Evolutionary conservation across 2,113 vertebrate species (phyloP), one percentile per base, ranked within the genome.

Genomic region (Tringa solitaria): DNA sequence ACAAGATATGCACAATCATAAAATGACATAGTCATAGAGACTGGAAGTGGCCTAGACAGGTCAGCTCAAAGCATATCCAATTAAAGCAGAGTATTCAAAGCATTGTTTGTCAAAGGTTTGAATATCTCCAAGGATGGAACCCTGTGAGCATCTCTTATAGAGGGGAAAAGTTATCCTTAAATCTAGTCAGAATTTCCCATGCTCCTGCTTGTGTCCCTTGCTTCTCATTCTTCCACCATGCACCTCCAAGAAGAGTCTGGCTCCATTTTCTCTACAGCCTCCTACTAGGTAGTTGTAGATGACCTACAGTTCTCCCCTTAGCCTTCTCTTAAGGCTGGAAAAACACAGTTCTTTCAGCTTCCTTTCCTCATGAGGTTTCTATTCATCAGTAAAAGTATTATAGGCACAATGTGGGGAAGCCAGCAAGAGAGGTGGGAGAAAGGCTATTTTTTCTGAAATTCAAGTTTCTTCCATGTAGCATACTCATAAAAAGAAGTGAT

Each of bases 141-240:
- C 37, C 24, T 57, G 21, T 2, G 2, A 21, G 1, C 3, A 39
- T 16, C 12, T 41, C 17, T 35, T 37, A 18, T 3, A 2, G 8
- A 4, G 7, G 3, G 6, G 2, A 5, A 33, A 8, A 24, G 16
- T 28, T n/a, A 50, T 53, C 14, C 13, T 84, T 60, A 39, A 0
- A 20, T 32, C 30, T 73, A 35, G 4, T 33, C 16, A 65, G 27
- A 87, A 53, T 46, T 86, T 70, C 15, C 10, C 4, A 3, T 51
- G 12, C 4, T 80, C 9, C 59, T 57, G 11, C 3, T 60, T n/a
- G 5, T 28, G 8, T 39, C 8, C 5, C 2, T 22, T 35, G 15
- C 3, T 16, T 33, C 10, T 46, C 26, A 33, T 20, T 18, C 4
- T 80, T 85, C 8, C 14, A 14, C 8, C 15, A 10, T 11, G 3